Base-by-base conservation (phyloP, 1,140 invertebrate genomes). In the Lordiphosa collinella region DNA sequence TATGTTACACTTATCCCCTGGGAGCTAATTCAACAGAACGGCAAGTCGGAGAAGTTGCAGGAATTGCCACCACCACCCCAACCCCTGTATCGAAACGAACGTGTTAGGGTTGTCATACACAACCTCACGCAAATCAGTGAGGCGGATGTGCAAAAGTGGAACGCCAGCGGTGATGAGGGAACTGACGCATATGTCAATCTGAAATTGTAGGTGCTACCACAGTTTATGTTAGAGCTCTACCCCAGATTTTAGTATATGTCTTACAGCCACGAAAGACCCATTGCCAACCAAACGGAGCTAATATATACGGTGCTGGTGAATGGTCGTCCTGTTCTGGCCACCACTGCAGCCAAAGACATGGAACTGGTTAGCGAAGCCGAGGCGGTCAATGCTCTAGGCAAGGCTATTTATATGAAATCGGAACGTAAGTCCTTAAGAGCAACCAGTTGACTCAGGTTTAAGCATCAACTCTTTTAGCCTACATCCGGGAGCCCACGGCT, bases 281-380 rank as follows among this genome's bases (percentile, higher is more conserved):
- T 86, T 3, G 78, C 78, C 22, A 89, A 89, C 67, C 88, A 89
- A 55, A 89, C 88, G 0, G 88, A 89, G 60, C 90, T 96, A 34
- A 92, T 96, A 8, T 96, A 96, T 74, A 94, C 94, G 3, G 95
- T 96, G 29, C 90, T 93, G 48, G 93, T 95, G 0, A 93, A 92
- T 14, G 94, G 93, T 0, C 91, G 93, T 66, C 94, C 95, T 0
- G 94, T 96, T 2, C 91, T 94, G 16, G 95, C 95, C 0, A 91
- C 91, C 7, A 94, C 93, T 0, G 95, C 95, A 0, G 93, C 94
- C 3, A 92, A 92, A 47, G 95, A 96, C 69, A 96, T 96, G 94
- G 90, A 91, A 35, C 89, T 95, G 4, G 91, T 96, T 2, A 92
- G 92, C 0, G 92, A 94, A 32, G 92, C 92, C 7, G 95, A 96